These are phyloP conservation scores for Leptobrachium ailaonicum DNA, from an alignment of 2,113 vertebrate genomes.

Conservation along the genomic window DNA sequence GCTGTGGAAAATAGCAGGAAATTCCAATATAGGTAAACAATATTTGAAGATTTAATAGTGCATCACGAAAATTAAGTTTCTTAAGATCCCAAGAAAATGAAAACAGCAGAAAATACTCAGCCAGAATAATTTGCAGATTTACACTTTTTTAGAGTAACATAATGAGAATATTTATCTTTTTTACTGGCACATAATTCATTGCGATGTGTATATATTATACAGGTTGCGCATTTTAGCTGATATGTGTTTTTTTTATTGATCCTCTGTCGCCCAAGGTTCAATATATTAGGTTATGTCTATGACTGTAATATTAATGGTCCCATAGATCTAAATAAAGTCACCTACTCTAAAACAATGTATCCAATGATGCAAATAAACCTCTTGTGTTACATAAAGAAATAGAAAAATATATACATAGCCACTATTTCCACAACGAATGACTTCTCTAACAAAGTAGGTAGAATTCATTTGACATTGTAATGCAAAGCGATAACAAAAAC, in stretches of 20 bases:
- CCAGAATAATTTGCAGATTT: conserved; percentile 6
- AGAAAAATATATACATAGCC: too few relatives aligned
- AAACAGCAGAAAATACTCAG: conserved; percentile 1
- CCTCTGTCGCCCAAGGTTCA: conserved; percentile 20
- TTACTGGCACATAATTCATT: conserved; percentile 19
- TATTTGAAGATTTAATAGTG: not conserved
- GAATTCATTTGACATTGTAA: too few relatives aligned
- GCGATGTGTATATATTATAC: conserved; percentile 4
- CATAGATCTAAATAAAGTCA: conserved; percentile 3
- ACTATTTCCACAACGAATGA: too few relatives aligned
- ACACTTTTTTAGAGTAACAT: too few relatives aligned
- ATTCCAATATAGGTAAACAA: not conserved
- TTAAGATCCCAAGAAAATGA: not conserved
- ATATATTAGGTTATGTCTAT: conserved; percentile 17
- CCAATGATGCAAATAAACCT: not conserved
- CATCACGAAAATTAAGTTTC: not conserved
- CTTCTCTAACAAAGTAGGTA: too few relatives aligned
- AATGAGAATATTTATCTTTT: not conserved
- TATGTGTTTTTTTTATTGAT: conserved; percentile 32
- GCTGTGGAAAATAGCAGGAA: not conserved
- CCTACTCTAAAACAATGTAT: not conserved
- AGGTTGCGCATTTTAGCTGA: conserved; percentile 15
- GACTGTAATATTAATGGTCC: conserved; percentile 12
- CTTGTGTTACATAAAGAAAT: too few relatives aligned
- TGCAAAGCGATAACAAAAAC: too few relatives aligned